Evolutionary conservation across 2,113 vertebrate genomes (phyloP).

Genomic region (Hippocampus barbouri): DNA sequence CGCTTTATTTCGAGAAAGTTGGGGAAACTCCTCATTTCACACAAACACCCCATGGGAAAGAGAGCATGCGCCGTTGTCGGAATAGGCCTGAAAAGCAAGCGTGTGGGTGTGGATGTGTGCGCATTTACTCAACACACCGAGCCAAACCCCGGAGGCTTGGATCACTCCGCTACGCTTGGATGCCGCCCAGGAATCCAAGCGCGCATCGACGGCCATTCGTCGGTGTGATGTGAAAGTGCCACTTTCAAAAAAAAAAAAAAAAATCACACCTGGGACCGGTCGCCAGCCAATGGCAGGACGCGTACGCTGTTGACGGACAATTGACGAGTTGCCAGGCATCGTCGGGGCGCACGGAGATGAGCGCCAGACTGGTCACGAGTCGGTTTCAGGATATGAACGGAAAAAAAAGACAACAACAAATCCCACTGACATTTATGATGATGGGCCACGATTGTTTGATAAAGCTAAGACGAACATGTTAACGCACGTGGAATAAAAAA

Average conservation of each 20-base stretch:
- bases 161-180: background rate
- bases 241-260: background rate
- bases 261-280: background rate
- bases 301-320: background rate
- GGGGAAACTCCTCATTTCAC: background rate
- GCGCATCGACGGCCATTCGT: background rate
- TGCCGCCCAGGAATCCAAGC: background rate
- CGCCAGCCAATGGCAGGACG: background rate
- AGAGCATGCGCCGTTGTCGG: background rate
- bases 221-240: background rate
- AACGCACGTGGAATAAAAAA: background rate
- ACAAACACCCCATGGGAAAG: background rate
- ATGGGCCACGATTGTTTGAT: background rate
- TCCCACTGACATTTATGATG: background rate
- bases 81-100: background rate
- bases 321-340: no score
- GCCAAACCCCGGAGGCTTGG: conserved; percentile 8
- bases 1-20: background rate
- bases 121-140: background rate
- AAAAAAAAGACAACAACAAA: background rate
- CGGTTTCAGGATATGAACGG: background rate
- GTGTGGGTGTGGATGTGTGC: background rate
- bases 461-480: background rate
- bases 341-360: background rate
- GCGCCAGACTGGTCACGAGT: background rate